Percentiles rank a stretch among this genome's conserved stretches.
phyloP scores from a whole-genome alignment of 1,140 invertebrate genomes.

The Schlechtendalia chinensis region DNA sequence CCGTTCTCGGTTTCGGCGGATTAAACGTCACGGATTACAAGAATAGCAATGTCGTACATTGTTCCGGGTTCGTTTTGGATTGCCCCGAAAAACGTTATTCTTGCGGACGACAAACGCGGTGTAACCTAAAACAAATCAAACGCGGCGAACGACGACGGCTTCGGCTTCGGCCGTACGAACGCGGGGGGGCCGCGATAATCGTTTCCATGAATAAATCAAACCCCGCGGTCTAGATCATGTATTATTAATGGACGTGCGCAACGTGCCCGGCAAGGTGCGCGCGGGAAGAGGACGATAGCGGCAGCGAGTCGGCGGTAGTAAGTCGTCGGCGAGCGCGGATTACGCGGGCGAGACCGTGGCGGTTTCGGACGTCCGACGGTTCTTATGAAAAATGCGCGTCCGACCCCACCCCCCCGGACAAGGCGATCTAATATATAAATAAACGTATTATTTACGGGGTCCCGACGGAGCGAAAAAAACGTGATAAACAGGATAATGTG shows the following conservation, averaged over 20 bases:
- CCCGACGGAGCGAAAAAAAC: background rate
- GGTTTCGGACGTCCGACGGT: slow-evolving; percentile 9
- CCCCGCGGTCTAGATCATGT: slow-evolving; percentile 31
- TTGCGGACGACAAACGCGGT: background rate
- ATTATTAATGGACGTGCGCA: slow-evolving; percentile 40
- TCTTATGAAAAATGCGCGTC: slow-evolving; percentile 43
- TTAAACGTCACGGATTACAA: slow-evolving; percentile 33
- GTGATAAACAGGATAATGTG: slow-evolving; percentile 43
- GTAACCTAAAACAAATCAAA: too few species aligned
- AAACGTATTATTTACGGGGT: slow-evolving; percentile 41
- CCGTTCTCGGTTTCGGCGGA: slow-evolving; percentile 43
- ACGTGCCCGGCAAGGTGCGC: too few species aligned
- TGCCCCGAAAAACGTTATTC: background rate
- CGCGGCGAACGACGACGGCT: too few species aligned
- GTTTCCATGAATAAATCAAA: slow-evolving; percentile 49
- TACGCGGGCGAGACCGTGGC: background rate
- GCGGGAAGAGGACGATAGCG: background rate
- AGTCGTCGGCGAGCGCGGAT: slow-evolving; percentile 17
- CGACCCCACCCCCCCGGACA: slow-evolving; percentile 31
- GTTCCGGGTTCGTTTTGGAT: background rate
- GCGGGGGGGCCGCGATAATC: slow-evolving; percentile 34
- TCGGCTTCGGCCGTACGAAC: too few species aligned
- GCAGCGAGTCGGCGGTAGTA: background rate
- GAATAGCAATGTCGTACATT: background rate
- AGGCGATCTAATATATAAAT: slow-evolving; percentile 37